A percentile compares a stretch with the other conserved stretches of the same genome.
Evolutionary conservation across 2,113 vertebrate species (phyloP).

Genomic region (Sturnus vulgaris): DNA sequence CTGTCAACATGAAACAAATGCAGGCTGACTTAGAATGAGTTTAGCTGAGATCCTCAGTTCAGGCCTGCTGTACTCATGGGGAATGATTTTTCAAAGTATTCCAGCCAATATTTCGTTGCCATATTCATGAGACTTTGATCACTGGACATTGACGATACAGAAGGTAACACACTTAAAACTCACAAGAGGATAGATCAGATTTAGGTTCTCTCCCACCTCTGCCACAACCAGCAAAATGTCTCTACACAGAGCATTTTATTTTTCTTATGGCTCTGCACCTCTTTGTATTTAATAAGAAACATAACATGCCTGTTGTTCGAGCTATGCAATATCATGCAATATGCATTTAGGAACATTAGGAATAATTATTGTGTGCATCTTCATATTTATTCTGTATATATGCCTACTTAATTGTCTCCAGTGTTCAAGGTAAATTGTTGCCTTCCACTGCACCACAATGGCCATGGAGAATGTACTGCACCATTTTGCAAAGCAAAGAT

Average conservation of each 20-base stretch:
- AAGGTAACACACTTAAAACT: background rate
- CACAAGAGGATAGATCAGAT: background rate
- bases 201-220: background rate
- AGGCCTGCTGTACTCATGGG: background rate
- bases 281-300: background rate
- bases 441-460: background rate
- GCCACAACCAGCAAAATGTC: background rate
- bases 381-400: background rate
- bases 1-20: background rate
- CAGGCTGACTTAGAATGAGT: background rate
- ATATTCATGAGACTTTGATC: background rate
- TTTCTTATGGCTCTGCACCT: background rate
- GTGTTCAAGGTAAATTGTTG: background rate
- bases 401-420: background rate
- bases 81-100: background rate
- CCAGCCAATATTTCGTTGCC: background rate
- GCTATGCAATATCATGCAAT: background rate
- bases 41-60: background rate
- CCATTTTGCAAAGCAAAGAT: background rate
- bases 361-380: background rate
- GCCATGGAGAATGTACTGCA: fast-evolving
- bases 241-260: background rate
- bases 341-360: background rate
- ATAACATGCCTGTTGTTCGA: background rate
- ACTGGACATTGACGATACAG: fast-evolving